Percentiles rank a stretch among this genome's conserved stretches.
Conservation (phyloP, 1,140 invertebrate genomes). For the Tetramorium parvispinum region DNA sequence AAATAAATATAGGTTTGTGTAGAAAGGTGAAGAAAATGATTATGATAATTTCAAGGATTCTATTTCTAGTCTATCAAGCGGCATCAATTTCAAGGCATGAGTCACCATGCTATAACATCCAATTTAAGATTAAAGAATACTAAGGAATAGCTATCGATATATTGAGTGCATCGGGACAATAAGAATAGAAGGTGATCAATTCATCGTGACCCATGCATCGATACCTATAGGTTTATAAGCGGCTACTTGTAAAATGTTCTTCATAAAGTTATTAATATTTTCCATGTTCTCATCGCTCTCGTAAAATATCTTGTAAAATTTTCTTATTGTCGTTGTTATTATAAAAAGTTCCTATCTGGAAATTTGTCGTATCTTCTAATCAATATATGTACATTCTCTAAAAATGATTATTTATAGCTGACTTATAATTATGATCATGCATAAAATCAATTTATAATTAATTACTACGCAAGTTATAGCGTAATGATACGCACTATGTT, state of each 20-base stretch:
- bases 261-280: neutral
- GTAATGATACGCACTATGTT: neutral
- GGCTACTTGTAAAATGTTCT: slow-evolving; percentile 8
- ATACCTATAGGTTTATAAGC: slow-evolving; percentile 18
- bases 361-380: neutral
- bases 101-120: slow-evolving; percentile 1
- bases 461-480: neutral
- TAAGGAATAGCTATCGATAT: slow-evolving; percentile 11
- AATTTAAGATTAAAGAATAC: neutral
- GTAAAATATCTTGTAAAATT: neutral
- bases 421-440: neutral
- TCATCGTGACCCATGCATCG: slow-evolving; percentile 36
- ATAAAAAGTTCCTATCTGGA: neutral
- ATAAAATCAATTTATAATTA: neutral
- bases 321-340: neutral
- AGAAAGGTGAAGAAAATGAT: neutral
- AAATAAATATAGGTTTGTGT: neutral
- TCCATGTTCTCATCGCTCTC: slow-evolving; percentile 28
- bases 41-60: neutral
- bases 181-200: neutral
- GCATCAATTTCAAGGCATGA: slow-evolving; percentile 32
- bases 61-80: slow-evolving; percentile 55
- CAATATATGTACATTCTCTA: neutral
- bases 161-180: neutral
- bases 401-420: neutral